Evolutionary conservation across 2,797 vertebrate species (phyloP), one percentile per base, ranked within the genome.

Genomic region (Hippocampus kuda): DNA sequence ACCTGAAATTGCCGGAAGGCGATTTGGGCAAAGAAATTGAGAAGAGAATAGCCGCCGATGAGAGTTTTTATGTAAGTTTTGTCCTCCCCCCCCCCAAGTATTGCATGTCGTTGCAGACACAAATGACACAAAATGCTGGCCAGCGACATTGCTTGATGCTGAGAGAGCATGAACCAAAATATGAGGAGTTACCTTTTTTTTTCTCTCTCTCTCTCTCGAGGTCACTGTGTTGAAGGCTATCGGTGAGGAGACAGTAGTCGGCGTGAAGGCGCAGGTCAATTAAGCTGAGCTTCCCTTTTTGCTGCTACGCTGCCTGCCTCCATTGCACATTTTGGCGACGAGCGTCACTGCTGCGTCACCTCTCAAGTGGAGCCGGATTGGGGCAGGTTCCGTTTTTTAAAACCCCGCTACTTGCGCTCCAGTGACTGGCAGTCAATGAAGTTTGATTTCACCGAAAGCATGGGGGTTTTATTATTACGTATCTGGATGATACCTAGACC

Each of bases 1-100:
- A 98, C 87, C 92, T 98, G 4, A 94, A 90, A 79, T 66, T 96
- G 61, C 93, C 94, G 59, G 92, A 93, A 0, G 85, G 85, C 61
- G 94, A 96, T 5, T 62, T 98, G 46, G 95, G 94, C 69, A 94
- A 92, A 87, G 93, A 97, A 76, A 95, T 98, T 66, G 79, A 88
- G 76, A 83, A 79, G 68, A 94, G 85, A 82, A 89, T 89, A 8
- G 7, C 34, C 6, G 72, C 85, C 89, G 2, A 86, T 93, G 94
- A 62, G 75, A 83, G 15, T 89, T 96, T 53, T 38, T 69, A 91
- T 88, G 95, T 95, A 78, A 91, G 85, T 75, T 44, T 68, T 2
- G 66, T 1, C 38, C 2, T 2, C 20, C 10, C 5, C 0, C 38
- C 2, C 27, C 20, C 10, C 5, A 18, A n/a, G 2, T 18, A 20